Evolutionary conservation across 1,140 invertebrate genomes (phyloP).

Genomic region (Drosophila bocki): DNA sequence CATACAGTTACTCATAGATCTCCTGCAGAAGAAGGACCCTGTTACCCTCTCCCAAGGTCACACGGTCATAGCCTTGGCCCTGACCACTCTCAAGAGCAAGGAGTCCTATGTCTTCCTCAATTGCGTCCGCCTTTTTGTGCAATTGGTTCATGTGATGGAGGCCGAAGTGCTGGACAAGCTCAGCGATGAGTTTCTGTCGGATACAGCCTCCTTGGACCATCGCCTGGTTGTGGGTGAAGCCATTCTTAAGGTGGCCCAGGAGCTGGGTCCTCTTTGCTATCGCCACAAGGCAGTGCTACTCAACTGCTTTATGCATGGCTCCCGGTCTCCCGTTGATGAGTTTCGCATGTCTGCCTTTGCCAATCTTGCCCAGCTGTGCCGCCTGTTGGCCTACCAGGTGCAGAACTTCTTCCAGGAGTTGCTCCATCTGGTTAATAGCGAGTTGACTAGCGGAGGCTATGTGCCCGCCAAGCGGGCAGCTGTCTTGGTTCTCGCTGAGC

Average conservation of each 20-base stretch:
- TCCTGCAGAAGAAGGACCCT: conserved; percentile 58
- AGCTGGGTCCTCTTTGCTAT: conserved; percentile 89
- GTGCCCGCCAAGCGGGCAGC: conserved; percentile 90
- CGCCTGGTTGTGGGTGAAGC: conserved; percentile 92
- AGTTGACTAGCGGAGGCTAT: conserved; percentile 87
- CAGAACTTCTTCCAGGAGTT: conserved; percentile 89
- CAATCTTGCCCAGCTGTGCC: conserved; percentile 92
- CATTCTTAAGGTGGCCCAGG: conserved; percentile 89
- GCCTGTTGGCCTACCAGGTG: conserved; percentile 89
- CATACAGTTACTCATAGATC: conserved; percentile 68
- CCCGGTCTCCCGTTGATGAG: conserved; percentile 88
- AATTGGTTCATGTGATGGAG: conserved; percentile 71
- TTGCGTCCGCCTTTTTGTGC: conserved; percentile 74
- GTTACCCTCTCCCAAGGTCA: conserved; percentile 65
- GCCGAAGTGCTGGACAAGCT: conserved; percentile 74
- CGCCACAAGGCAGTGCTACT: conserved; percentile 89
- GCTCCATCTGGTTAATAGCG: conserved; percentile 87
- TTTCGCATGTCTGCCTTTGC: conserved; percentile 92
- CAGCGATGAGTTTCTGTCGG: conserved; percentile 75
- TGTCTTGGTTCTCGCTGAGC: conserved; percentile 88
- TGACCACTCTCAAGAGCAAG: conserved; percentile 65
- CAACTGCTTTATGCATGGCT: conserved; percentile 89
- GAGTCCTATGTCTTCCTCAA: conserved; percentile 84
- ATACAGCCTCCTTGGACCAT: conserved; percentile 62
- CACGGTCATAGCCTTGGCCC: conserved; percentile 68